phyloP scores from a whole-genome alignment of 2,113 vertebrate species.

The Prionailurus viverrinus region DNA sequence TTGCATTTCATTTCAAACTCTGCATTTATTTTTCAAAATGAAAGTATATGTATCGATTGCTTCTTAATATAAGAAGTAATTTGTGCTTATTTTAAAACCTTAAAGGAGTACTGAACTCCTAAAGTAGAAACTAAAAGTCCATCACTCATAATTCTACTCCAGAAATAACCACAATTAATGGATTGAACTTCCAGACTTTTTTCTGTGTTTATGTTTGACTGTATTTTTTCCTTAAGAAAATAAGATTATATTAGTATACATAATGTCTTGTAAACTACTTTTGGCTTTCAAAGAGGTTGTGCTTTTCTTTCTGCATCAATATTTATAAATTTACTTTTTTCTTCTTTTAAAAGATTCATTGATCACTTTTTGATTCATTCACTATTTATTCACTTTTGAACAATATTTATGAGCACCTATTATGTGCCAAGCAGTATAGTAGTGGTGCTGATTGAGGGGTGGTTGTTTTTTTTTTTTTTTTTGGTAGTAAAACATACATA shows the following conservation, averaged over 20 bases:
- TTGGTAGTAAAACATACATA: neutral
- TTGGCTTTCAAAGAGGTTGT: neutral
- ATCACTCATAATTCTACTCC: conserved; percentile 36
- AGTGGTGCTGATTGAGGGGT: neutral
- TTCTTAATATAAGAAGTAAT: conserved; percentile 70
- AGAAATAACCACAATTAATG: conserved; percentile 65
- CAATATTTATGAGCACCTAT: neutral
- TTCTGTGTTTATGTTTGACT: neutral
- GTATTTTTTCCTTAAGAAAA: neutral
- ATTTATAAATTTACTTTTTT: neutral
- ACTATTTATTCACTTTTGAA: neutral
- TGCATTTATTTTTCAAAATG: conserved; percentile 61
- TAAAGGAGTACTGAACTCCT: neutral
- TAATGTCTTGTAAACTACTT: neutral
- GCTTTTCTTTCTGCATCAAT: conserved; percentile 49
- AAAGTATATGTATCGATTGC: conserved; percentile 70
- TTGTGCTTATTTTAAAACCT: conserved; percentile 65
- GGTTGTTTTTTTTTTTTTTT: neutral
- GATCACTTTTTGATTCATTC: conserved; percentile 11
- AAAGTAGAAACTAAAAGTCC: conserved; percentile 56
- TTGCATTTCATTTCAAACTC: conserved; percentile 48
- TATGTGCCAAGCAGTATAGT: neutral
- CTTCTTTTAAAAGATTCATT: neutral
- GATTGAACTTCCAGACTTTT: neutral
- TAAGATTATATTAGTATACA: neutral